Conservation (phyloP, 30 jellyfish, hydroid and myxozoan species). For the Cassiopea xamachana region DNA sequence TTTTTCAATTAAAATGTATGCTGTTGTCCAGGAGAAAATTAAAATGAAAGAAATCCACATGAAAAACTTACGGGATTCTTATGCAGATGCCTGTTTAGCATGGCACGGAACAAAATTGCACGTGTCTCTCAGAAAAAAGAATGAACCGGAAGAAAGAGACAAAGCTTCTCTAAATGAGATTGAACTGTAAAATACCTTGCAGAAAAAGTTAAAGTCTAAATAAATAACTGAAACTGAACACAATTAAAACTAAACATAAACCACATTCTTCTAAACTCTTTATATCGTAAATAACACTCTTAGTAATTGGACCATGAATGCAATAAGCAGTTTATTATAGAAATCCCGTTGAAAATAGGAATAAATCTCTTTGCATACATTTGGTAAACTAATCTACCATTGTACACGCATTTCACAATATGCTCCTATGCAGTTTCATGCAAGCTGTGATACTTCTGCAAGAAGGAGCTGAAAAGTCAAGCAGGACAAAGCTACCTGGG, state of each 20-base stretch:
- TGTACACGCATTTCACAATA: neutral
- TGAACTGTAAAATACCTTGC: neutral
- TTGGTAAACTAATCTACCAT: neutral
- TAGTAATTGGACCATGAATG: neutral
- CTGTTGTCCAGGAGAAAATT: too few species aligned
- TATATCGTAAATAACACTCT: slow-evolving; percentile 6
- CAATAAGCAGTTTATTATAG: neutral
- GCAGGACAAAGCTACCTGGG: neutral
- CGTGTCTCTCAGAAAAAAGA: too few species aligned
- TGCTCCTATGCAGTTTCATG: neutral
- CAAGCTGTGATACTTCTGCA: neutral
- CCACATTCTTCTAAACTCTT: neutral
- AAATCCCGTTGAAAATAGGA: neutral
- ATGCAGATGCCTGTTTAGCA: too few species aligned
- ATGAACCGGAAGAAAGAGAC: neutral
- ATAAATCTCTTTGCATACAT: slow-evolving; percentile 14
- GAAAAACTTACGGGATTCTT: too few species aligned
- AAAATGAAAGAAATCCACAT: too few species aligned
- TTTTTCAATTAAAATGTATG: too few species aligned
- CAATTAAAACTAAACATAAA: neutral
- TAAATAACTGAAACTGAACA: slow-evolving; percentile 4
- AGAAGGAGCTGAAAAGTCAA: neutral
- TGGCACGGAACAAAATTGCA: too few species aligned
- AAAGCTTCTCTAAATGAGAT: neutral
- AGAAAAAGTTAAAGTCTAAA: neutral